phyloP scores from a whole-genome alignment of 2,113 vertebrate genomes.

The Lepisosteus osseus region DNA sequence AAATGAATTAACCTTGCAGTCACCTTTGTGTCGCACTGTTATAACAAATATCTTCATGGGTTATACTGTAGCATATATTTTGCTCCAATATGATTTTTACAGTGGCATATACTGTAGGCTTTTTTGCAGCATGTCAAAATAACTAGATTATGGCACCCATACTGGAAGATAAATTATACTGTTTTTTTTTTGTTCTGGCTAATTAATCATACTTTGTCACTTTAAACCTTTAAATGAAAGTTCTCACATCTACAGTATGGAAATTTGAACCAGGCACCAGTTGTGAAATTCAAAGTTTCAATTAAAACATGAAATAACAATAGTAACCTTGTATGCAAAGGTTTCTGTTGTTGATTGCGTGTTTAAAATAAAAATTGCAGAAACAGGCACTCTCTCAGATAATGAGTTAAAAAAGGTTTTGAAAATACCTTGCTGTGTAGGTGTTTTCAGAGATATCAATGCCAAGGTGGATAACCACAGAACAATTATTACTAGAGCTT shows the following conservation, averaged over 20 bases:
- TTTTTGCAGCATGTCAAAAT: slow-evolving; percentile 22
- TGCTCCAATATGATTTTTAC: not conserved
- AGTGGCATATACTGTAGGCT: not conserved
- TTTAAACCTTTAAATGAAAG: slow-evolving; percentile 26
- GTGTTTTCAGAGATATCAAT: too few species aligned
- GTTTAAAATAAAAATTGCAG: not conserved
- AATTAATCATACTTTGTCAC: slow-evolving; percentile 32
- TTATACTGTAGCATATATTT: not conserved
- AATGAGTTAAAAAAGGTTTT: too few species aligned
- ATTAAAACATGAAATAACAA: not conserved
- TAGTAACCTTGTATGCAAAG: not conserved
- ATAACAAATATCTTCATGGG: not conserved
- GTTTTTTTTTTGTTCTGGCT: slow-evolving; percentile 19
- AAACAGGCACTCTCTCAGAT: not conserved
- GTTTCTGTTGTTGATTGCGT: not conserved
- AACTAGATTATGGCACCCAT: not conserved
- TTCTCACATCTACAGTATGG: slow-evolving; percentile 1
- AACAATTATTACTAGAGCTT: too few species aligned
- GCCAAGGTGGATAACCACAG: too few species aligned
- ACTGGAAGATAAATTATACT: slow-evolving; percentile 10
- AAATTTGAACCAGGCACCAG: slow-evolving; percentile 13
- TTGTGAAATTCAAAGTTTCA: not conserved
- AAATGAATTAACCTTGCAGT: not conserved
- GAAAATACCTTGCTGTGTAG: too few species aligned
- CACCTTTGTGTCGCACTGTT: not conserved